Percentiles rank a stretch among this genome's conserved stretches.
These are phyloP conservation scores for Sebastes oblongus DNA, from an alignment of 2,797 vertebrate genomes.

Conservation along the genomic window DNA sequence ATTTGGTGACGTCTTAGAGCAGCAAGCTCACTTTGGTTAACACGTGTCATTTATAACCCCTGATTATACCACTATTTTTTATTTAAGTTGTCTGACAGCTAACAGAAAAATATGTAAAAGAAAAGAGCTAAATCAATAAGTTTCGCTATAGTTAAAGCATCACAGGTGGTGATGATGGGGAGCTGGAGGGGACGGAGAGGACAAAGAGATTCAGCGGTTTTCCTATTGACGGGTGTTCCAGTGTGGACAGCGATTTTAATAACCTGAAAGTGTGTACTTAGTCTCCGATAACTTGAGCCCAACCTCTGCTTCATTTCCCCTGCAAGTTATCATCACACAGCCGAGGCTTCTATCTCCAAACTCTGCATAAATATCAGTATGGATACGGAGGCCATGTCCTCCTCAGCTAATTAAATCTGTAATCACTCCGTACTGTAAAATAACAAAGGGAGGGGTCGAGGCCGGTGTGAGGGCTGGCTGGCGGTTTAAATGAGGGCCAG, in stretches of 20 bases:
- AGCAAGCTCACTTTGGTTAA: not conserved
- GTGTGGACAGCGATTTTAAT: not conserved
- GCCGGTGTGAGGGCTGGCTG: constrained; percentile 8
- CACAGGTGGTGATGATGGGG: not conserved
- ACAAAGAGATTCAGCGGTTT: not conserved
- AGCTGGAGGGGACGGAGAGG: not conserved
- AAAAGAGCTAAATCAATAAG: not conserved
- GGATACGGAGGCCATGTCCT: constrained; percentile 65
- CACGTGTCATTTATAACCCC: not conserved
- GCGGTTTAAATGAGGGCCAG: constrained; percentile 58
- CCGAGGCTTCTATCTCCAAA: constrained; percentile 31
- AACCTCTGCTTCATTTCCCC: constrained; percentile 12
- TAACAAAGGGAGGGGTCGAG: constrained; percentile 40
- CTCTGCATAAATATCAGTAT: constrained; percentile 58
- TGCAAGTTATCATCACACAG: constrained; percentile 38
- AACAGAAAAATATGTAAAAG: not conserved
- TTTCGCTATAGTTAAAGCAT: not conserved
- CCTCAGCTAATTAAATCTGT: constrained; percentile 76
- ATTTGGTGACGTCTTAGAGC: not conserved
- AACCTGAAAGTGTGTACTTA: not conserved
- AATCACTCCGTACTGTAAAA: constrained; percentile 72
- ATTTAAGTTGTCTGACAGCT: too few species aligned
- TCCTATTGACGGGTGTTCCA: not conserved
- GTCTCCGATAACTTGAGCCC: not conserved
- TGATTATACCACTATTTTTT: not conserved